Conservation (phyloP, 2,888 invertebrate genomes). For the Odontomyia ornata region DNA sequence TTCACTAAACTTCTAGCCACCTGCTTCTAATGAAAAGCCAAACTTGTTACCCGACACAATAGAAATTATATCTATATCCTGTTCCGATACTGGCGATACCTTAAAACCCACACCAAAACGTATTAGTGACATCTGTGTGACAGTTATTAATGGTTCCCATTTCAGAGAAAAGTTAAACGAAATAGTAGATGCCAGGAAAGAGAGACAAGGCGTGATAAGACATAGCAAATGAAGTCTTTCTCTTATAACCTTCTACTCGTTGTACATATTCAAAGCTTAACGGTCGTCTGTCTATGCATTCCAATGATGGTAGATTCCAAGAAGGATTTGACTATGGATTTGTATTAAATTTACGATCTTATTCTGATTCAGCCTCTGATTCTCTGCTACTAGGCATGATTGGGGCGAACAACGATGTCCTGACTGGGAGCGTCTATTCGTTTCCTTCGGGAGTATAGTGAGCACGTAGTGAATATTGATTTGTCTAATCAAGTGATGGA, state of each 20-base stretch:
- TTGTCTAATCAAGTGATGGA: slow-evolving; percentile 21
- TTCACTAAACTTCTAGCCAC: no score
- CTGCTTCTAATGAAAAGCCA: no score
- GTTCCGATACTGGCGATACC: background rate
- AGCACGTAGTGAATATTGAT: slow-evolving; percentile 33
- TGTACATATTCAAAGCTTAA: background rate
- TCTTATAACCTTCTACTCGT: background rate
- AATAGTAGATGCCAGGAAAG: background rate
- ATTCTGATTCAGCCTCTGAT: background rate
- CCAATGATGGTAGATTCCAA: no score
- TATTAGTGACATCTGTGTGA: slow-evolving; percentile 18
- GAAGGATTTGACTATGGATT: background rate
- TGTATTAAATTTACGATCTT: background rate
- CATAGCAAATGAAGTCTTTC: background rate
- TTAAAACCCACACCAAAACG: background rate
- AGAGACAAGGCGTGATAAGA: background rate
- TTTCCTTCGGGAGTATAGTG: background rate
- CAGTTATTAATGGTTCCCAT: slow-evolving; percentile 12
- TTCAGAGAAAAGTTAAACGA: background rate
- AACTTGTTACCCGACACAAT: background rate
- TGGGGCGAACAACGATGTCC: background rate
- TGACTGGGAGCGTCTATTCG: background rate
- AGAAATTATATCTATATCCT: background rate
- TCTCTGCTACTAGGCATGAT: background rate
- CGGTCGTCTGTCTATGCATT: background rate